Conservation (phyloP, 2,797 vertebrate genomes). For the Sylvia borin region DNA sequence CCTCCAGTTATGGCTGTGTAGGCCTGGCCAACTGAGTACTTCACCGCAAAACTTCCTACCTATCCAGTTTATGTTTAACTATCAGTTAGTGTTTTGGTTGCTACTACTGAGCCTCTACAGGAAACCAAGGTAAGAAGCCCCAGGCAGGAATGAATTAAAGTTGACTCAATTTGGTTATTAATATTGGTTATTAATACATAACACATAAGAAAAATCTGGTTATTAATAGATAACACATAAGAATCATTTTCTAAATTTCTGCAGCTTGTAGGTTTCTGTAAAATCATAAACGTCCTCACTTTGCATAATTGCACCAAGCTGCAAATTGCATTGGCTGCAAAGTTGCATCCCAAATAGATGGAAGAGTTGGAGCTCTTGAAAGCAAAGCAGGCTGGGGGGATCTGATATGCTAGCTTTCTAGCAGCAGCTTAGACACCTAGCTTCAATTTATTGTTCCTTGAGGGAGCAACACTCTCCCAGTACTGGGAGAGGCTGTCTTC, state of each 20-base stretch:
- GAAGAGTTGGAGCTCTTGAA: neutral
- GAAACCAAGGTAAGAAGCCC: neutral
- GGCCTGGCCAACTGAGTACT: neutral
- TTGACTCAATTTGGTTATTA: neutral
- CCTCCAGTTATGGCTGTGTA: accelerated
- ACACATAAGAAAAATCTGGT: neutral
- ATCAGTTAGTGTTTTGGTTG: neutral
- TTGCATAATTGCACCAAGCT: neutral
- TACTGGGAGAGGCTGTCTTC: neutral
- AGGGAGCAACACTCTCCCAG: neutral
- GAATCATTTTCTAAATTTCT: neutral
- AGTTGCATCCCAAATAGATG: neutral
- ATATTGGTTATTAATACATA: neutral
- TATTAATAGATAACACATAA: neutral
- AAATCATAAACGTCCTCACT: neutral
- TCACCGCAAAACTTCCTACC: neutral
- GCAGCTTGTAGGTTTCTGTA: neutral
- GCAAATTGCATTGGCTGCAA: neutral
- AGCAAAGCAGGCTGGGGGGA: neutral
- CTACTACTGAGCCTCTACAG: neutral
- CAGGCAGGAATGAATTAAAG: neutral
- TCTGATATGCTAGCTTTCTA: neutral
- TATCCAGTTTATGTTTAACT: neutral
- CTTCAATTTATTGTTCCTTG: neutral
- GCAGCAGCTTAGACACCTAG: neutral